Conservation (phyloP, 2,888 invertebrate species). For the Epicampocera succincta region DNA sequence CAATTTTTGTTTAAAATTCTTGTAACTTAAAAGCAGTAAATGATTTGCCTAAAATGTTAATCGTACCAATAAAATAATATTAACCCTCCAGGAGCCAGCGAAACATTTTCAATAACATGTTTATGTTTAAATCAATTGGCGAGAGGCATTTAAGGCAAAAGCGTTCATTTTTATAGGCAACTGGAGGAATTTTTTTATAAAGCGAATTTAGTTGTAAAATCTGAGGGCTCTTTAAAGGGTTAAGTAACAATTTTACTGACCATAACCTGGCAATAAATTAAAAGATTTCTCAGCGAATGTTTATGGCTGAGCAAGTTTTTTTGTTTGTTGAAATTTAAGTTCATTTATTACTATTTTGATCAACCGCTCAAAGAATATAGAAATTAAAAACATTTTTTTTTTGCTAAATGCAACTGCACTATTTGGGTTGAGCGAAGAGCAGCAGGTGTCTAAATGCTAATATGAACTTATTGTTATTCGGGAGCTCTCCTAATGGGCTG, state of each 20-base stretch:
- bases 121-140: too few species aligned
- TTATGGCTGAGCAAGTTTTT: conserved; percentile 58
- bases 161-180: too few species aligned
- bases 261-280: conserved; percentile 46
- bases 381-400: neutral
- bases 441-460: neutral
- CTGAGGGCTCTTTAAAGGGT: conserved; percentile 8
- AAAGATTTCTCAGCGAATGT: conserved; percentile 26
- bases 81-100: conserved; percentile 10
- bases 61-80: neutral
- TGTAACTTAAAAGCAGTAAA: conserved; percentile 24
- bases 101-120: neutral
- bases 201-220: neutral
- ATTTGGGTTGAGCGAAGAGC: too few species aligned
- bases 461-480: too few species aligned
- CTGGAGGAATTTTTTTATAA: neutral
- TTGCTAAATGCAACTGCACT: too few species aligned
- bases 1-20: conserved; percentile 16
- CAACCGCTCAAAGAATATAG: neutral
- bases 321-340: conserved; percentile 1
- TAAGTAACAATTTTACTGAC: conserved; percentile 36
- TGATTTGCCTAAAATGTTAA: conserved; percentile 37
- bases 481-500: too few species aligned
- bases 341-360: neutral
- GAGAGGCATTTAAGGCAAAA: too few species aligned